Evolutionary conservation across 2,888 invertebrate species (phyloP), one percentile per base, ranked within the genome.

Genomic region (Harpalus rubripes): DNA sequence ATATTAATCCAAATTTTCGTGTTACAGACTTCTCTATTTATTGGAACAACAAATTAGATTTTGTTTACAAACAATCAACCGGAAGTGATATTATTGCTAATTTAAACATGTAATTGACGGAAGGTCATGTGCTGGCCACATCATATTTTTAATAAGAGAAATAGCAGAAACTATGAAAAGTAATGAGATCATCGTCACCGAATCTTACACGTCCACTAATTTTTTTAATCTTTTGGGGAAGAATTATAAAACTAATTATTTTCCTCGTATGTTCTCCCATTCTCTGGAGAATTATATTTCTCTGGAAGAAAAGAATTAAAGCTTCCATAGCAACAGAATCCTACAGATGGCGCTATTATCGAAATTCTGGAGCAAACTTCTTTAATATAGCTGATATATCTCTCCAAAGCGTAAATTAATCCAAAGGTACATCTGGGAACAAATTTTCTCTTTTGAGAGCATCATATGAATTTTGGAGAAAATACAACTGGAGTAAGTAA

Each of bases 331-430:
- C 72, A 44, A 44, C 72, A 1, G 76, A 59, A 78, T 32, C 59
- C 58, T 56, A 58, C 78, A 78, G 56, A 78, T 78, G 78, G 58
- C 78, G 59, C 76, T 56, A 56, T 52, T 56, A 32, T 58, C 26
- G 58, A 15, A 78, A 78, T 78, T 78, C 32, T 78, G 32, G 18
- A 58, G 22, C n/a, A 78, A 76, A 78, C 78, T 78, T 78, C 78
- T 52, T 81, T 81, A 81, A 81, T 81, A 81, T 41, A 59, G 63
- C 79, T 18, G 44, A 80, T 39, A 81, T 65, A 81, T 65, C 59
- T 39, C 59, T 58, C 79, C n/a, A 61, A 22, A 68, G 68, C 41
- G 68, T 39, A 68, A 39, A 68, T 78, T 52, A 18, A 78, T 76
- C 52, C 44, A 44, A 74, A 15, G 12, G 15, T 12, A 59, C 59